These are phyloP conservation scores for Hypomecis atomaria DNA, from an alignment of 2,888 invertebrate genomes.

Conservation along the genomic window DNA sequence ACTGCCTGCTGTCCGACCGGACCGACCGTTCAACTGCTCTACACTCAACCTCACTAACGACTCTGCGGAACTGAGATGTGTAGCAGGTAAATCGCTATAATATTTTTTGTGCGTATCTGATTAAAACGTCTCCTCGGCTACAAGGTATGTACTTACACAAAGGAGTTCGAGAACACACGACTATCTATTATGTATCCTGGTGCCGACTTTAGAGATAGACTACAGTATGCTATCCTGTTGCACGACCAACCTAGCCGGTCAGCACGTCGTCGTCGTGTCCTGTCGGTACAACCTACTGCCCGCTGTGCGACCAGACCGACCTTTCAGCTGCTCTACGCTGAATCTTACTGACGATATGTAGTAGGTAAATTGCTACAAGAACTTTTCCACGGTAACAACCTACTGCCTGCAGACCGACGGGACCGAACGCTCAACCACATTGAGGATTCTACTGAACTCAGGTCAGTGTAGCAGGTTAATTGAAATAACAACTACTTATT, in stretches of 20 bases:
- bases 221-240: conserved; percentile 91
- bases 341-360: conserved; percentile 93
- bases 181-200: too few species aligned
- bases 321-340: conserved; percentile 89
- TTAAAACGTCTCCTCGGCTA: too few species aligned
- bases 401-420: too few species aligned
- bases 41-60: conserved; percentile 91
- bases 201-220: conserved; percentile 86
- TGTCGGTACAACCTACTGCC: conserved; percentile 91
- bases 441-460: conserved; percentile 87
- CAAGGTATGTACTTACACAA: too few species aligned
- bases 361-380: too few species aligned
- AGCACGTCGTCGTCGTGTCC: conserved; percentile 88
- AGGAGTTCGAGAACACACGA: too few species aligned
- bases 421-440: too few species aligned
- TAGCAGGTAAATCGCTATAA: conserved; percentile 67
- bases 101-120: too few species aligned
- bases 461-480: conserved; percentile 62
- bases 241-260: conserved; percentile 89
- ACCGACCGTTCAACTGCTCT: conserved; percentile 91
- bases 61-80: conserved; percentile 89
- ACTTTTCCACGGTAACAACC: too few species aligned
- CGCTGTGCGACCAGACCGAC: conserved; percentile 91
- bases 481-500: too few species aligned
- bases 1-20: conserved; percentile 91